phyloP scores from a whole-genome alignment of 35 echinoderm and acorn worm species.

The Lytechinus pictus region DNA sequence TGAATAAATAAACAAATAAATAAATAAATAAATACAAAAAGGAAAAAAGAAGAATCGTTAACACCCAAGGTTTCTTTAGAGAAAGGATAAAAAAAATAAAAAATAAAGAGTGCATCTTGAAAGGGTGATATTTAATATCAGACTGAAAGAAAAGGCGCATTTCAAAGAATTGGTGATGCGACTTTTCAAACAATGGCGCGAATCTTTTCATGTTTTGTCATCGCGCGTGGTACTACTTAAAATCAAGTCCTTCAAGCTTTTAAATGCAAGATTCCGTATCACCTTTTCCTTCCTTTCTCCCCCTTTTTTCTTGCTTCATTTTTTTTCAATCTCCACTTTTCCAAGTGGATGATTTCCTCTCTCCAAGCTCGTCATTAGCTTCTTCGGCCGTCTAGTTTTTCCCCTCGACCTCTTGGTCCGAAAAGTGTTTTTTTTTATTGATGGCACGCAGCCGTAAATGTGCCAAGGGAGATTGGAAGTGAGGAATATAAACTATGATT shows the following conservation, averaged over 20 bases:
- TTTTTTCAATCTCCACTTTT: neutral
- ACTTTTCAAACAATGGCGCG: neutral
- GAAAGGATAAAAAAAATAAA: neutral
- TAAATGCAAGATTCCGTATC: neutral
- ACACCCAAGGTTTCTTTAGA: too few relatives aligned
- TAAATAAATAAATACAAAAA: too few relatives aligned
- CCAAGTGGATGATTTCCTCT: neutral
- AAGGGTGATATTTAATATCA: neutral
- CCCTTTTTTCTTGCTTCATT: too few relatives aligned
- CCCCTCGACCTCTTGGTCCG: constrained; percentile 2
- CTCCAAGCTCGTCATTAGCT: neutral
- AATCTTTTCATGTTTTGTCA: neutral
- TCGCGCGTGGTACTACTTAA: neutral
- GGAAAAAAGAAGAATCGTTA: too few relatives aligned
- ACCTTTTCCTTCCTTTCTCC: neutral
- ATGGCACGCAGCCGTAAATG: neutral
- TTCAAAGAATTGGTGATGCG: neutral
- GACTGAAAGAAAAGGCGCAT: neutral
- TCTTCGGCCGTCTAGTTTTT: neutral
- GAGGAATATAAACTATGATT: constrained; percentile 38
- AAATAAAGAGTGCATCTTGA: neutral
- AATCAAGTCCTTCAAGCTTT: neutral
- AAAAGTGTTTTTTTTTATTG: constrained; percentile 48
- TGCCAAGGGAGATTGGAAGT: neutral
- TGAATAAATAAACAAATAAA: too few relatives aligned